Evolutionary conservation across 2,888 invertebrate species (phyloP).

Genomic region (Drosophila limbata): DNA sequence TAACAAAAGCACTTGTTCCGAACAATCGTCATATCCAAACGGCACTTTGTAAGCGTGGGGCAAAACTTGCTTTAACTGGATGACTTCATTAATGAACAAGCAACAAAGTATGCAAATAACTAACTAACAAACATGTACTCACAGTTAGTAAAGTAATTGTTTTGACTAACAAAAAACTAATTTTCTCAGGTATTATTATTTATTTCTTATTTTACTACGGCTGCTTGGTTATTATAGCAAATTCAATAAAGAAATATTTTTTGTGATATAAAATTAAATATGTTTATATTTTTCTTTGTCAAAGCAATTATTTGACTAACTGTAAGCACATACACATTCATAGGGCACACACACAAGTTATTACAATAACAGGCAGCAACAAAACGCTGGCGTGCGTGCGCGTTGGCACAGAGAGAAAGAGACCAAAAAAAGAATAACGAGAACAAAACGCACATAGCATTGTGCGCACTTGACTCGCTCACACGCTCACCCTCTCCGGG

Average conservation of each 20-base stretch:
- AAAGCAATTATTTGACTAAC: not conserved
- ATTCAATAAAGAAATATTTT: too few relatives aligned
- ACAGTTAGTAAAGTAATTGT: not conserved
- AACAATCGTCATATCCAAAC: slow-evolving; percentile 38
- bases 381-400: slow-evolving; percentile 45
- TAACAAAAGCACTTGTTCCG: slow-evolving; percentile 42
- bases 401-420: not conserved
- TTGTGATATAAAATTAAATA: not conserved
- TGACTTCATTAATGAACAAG: slow-evolving; percentile 72
- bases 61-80: slow-evolving; percentile 67
- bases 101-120: slow-evolving; percentile 46
- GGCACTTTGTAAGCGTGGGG: slow-evolving; percentile 39
- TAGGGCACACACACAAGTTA: slow-evolving; percentile 15
- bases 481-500: not conserved
- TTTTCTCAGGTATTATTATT: not conserved
- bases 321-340: not conserved
- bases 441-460: slow-evolving; percentile 23
- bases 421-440: slow-evolving; percentile 22
- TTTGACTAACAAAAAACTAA: not conserved
- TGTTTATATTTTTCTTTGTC: not conserved
- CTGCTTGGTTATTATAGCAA: too few relatives aligned
- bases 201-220: not conserved
- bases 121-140: slow-evolving; percentile 30
- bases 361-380: slow-evolving; percentile 19
- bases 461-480: slow-evolving; percentile 41